Conservation (phyloP, 2,797 vertebrate genomes). For the Takifugu rubripes region DNA sequence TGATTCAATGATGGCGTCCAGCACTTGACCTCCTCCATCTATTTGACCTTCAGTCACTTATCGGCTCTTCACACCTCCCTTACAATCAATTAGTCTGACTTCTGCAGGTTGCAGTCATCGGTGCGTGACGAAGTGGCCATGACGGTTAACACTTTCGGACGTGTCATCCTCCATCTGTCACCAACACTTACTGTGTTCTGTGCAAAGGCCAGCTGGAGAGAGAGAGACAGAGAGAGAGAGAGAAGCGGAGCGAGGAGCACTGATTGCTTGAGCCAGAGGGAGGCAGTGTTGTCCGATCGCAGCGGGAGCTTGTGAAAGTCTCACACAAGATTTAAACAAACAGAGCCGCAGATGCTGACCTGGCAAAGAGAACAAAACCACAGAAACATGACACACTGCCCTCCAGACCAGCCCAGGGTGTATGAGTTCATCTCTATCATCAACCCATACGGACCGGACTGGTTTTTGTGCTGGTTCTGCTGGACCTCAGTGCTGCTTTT, state of each 20-base stretch:
- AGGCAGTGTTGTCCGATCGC: slow-evolving; percentile 24
- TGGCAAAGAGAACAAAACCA: slow-evolving; percentile 35
- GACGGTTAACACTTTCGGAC: slow-evolving; percentile 16
- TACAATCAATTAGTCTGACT: slow-evolving; percentile 15
- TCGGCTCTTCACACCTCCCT: slow-evolving; percentile 21
- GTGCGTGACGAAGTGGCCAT: slow-evolving; percentile 18
- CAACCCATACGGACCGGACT: not conserved
- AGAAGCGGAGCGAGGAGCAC: slow-evolving; percentile 4
- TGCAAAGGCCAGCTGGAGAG: slow-evolving; percentile 5
- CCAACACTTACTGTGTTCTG: not conserved
- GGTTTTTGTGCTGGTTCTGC: no score
- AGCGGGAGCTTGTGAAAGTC: slow-evolving; percentile 54
- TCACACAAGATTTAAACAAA: slow-evolving; percentile 77
- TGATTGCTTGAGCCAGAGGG: slow-evolving; percentile 7
- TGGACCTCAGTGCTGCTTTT: no score
- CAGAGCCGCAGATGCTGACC: slow-evolving; percentile 55
- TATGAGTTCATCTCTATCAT: slow-evolving; percentile 8
- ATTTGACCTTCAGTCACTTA: slow-evolving; percentile 18
- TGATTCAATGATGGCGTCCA: slow-evolving; percentile 10
- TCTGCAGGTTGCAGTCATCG: slow-evolving; percentile 4
- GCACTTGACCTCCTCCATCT: slow-evolving; percentile 11
- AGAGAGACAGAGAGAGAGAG: not conserved
- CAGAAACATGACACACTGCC: slow-evolving; percentile 45
- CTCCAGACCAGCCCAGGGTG: slow-evolving; percentile 35
- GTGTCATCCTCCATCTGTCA: slow-evolving; percentile 40